Base-by-base conservation (phyloP, 2,113 vertebrate genomes). In the Calonectris borealis region DNA sequence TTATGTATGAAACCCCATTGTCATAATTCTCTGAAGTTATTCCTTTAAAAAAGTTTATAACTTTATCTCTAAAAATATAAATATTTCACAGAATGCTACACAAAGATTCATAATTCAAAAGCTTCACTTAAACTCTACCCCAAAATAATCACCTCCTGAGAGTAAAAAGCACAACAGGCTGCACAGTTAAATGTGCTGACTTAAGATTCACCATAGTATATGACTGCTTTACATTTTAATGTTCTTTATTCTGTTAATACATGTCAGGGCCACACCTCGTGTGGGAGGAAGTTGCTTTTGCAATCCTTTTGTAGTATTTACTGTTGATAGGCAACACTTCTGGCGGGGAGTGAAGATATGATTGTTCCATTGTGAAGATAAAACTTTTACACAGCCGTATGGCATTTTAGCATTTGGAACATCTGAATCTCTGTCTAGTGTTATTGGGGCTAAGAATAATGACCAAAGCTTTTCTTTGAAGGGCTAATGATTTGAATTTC, bases 201-300 rank as follows among this genome's bases (percentile, higher is more conserved):
- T 90, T 42, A 10, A 42, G 70, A 55, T 34, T 65, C 58, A 31
- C 82, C 71, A 5, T 13, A 26, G 9, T 71, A 15, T 69, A 24
- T 15, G 79, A 24, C 90, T 86, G 78, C 75, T 94, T 83, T 70
- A 57, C 92, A 60, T 84, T 75, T 82, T 44, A 7, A 76, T 68
- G 88, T 20, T 92, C 95, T 91, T 76, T 46, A 29, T 72, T 76
- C 95, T 96, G 96, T 96, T 95, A 66, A 83, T 93, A 96, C 96
- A 96, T 36, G 97, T 96, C 16, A 46, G 94, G 87, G 87, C 91
- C 97, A 83, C 97, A 95, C 97, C 95, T 89, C 21, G 4, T 57
- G 95, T 94, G 91, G 97, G 96, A 97, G 93, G 95, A 95, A 96
- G 93, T 62, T 5, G 75, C 75, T 96, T 96, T 90, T 95, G 91